phyloP scores from a whole-genome alignment of 1,140 invertebrate genomes.

The Aphis craccivora region DNA sequence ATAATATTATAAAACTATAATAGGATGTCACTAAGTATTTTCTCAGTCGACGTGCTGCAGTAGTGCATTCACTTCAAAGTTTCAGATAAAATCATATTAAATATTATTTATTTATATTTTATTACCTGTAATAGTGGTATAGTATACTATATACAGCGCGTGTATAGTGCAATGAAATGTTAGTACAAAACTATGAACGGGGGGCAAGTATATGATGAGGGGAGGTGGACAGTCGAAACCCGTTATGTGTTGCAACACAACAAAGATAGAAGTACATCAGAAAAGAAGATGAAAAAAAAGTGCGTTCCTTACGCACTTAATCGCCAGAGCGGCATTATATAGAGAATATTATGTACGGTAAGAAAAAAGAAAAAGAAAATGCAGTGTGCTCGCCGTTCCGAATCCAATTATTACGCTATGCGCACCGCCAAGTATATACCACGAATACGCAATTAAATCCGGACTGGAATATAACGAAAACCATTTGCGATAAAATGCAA shows the following conservation, averaged over 20 bases:
- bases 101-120: neutral
- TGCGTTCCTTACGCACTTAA: constrained; percentile 20
- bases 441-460: constrained; percentile 54
- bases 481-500: constrained; percentile 37
- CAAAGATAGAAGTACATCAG: neutral
- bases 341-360: neutral
- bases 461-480: constrained; percentile 19
- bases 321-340: neutral
- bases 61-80: neutral
- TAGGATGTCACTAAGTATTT: too few relatives aligned
- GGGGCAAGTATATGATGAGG: neutral
- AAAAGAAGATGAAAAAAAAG: constrained; percentile 14
- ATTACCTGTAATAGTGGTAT: neutral
- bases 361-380: constrained; percentile 39
- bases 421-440: constrained; percentile 50
- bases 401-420: constrained; percentile 58
- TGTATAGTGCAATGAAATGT: neutral
- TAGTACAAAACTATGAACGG: constrained; percentile 1
- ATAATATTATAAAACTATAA: too few relatives aligned
- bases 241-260: neutral
- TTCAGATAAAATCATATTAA: neutral
- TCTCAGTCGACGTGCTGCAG: neutral
- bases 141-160: neutral
- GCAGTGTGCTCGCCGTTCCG: constrained; percentile 50
- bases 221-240: neutral